These are phyloP conservation scores for Oikopleura albicans DNA, from an alignment of 23 tunicate genomes.

Conservation along the genomic window DNA sequence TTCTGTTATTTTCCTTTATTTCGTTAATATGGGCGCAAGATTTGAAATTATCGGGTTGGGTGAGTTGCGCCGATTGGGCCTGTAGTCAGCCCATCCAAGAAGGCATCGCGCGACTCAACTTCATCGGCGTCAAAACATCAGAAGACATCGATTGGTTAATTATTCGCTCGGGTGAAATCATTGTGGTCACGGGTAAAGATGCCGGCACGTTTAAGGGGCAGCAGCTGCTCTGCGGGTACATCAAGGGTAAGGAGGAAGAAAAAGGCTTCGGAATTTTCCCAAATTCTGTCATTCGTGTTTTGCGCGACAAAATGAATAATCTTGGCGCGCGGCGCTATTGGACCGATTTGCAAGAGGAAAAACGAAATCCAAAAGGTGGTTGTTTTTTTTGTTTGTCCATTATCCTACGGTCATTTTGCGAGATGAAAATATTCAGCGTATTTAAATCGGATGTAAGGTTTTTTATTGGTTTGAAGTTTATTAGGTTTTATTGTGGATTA, in stretches of 20 bases:
- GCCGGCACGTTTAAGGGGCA: not conserved
- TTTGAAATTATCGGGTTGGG: constrained; percentile 7
- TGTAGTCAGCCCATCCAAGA: not conserved
- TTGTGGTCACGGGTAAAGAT: constrained; percentile 12
- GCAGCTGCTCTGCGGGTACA: not conserved
- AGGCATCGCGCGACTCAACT: not conserved
- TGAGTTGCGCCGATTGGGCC: constrained; percentile 1
- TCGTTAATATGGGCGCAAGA: not conserved
- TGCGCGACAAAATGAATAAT: not conserved
- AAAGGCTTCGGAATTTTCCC: constrained; percentile 11
- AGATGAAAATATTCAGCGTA: too few relatives aligned
- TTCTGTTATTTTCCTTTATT: not conserved
- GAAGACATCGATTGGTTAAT: constrained; percentile 7
- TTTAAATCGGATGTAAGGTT: too few relatives aligned
- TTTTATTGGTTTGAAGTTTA: too few relatives aligned
- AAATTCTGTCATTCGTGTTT: not conserved
- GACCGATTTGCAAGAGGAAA: not conserved
- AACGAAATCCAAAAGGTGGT: not conserved
- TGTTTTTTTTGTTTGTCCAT: too few relatives aligned
- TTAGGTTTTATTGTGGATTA: too few relatives aligned
- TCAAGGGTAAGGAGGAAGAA: not conserved
- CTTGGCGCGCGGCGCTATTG: not conserved
- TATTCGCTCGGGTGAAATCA: not conserved
- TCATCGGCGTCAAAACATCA: not conserved
- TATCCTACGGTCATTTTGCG: too few relatives aligned